Conservation (phyloP, 2,888 invertebrate species). For the Hypercompe scribonia region DNA sequence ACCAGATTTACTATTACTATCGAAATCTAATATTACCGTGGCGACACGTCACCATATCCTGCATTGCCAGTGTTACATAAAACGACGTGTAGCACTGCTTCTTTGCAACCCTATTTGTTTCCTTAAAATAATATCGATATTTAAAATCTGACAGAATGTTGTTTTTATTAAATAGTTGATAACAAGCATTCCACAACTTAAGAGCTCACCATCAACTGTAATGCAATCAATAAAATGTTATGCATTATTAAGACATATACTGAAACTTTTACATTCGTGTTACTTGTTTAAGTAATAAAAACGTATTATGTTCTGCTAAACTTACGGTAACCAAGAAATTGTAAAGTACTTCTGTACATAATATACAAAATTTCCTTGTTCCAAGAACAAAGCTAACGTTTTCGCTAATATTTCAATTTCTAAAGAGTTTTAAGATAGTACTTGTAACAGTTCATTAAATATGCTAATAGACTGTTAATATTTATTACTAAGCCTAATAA, state of each 20-base stretch:
- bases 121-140: no score
- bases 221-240: no score
- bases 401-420: not conserved
- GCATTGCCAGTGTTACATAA: no score
- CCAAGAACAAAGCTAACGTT: not conserved
- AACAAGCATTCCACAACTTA: not conserved
- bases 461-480: conserved; percentile 38
- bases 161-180: not conserved
- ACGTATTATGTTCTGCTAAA: not conserved
- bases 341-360: not conserved
- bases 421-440: not conserved
- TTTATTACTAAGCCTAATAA: conserved; percentile 30
- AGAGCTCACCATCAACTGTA: not conserved
- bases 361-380: not conserved
- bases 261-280: no score
- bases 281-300: not conserved
- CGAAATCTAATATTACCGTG: no score
- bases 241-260: no score
- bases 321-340: not conserved
- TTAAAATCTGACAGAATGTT: not conserved
- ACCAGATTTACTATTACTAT: not conserved
- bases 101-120: no score
- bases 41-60: no score
- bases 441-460: not conserved
- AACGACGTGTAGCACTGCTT: no score